Conservation (phyloP, 2,113 vertebrate genomes). For the Mobula birostris region DNA sequence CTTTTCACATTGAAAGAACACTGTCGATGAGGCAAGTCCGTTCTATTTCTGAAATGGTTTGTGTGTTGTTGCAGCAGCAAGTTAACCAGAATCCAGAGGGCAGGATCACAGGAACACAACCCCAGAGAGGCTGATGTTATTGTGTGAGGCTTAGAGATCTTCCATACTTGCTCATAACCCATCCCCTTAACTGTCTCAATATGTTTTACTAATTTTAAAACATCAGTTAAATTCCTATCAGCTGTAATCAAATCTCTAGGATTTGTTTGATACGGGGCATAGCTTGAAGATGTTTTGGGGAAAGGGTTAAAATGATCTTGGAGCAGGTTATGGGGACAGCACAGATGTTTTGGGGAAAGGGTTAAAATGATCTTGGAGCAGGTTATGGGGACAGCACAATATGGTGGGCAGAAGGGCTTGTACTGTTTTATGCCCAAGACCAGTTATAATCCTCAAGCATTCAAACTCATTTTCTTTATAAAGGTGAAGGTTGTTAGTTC, state of each 20-base stretch:
- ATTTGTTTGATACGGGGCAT: not conserved
- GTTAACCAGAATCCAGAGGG: not conserved
- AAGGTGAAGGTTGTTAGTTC: not conserved
- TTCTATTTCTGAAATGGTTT: not conserved
- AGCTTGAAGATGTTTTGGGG: too few species aligned
- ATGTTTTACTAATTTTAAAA: not conserved
- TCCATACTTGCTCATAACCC: not conserved
- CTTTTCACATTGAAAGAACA: slow-evolving; percentile 13
- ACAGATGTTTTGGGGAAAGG: too few species aligned
- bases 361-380: too few species aligned
- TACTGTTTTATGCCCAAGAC: too few species aligned
- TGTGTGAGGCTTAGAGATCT: not conserved
- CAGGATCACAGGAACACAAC: not conserved
- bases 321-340: too few species aligned
- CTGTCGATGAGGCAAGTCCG: slow-evolving; percentile 1
- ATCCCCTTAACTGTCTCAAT: too few species aligned
- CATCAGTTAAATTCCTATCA: not conserved
- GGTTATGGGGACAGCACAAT: too few species aligned
- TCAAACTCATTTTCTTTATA: not conserved
- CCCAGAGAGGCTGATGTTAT: not conserved
- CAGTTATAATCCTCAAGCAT: not conserved
- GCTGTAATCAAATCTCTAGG: not conserved
- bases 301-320: too few species aligned
- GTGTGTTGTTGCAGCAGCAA: not conserved
- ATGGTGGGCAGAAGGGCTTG: too few species aligned